These are phyloP conservation scores for Shinisaurus crocodilurus DNA, from an alignment of 2,113 vertebrate genomes.

Conservation along the genomic window DNA sequence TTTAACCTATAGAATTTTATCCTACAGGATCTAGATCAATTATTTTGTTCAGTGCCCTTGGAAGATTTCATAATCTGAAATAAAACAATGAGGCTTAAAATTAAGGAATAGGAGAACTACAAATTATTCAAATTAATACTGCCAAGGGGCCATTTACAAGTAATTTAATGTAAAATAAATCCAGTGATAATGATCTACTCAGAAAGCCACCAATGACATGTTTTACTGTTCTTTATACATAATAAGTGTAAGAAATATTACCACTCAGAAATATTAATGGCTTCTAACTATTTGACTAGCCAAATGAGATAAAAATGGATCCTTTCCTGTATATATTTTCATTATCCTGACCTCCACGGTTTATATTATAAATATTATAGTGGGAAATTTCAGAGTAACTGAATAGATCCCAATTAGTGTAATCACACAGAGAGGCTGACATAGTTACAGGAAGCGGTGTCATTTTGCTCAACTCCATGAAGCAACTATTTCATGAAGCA, in stretches of 20 bases:
- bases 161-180: constrained; percentile 39
- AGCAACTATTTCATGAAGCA: neutral
- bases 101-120: constrained; percentile 73
- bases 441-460: neutral
- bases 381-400: neutral
- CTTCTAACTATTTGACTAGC: neutral
- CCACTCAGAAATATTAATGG: neutral
- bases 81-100: constrained; percentile 88
- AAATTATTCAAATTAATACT: constrained; percentile 31
- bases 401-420: neutral
- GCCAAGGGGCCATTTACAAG: constrained; percentile 23
- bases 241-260: constrained; percentile 29
- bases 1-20: constrained; percentile 88
- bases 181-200: constrained; percentile 19
- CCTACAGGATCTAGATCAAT: constrained; percentile 85
- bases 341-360: neutral
- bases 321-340: neutral
- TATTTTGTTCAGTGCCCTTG: constrained; percentile 90
- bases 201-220: neutral
- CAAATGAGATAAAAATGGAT: neutral
- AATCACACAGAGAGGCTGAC: neutral
- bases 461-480: neutral
- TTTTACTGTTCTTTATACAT: neutral
- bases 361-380: neutral
- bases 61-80: constrained; percentile 88